phyloP scores from a whole-genome alignment of 2,113 vertebrate genomes.

The Sturnira hondurensis region DNA sequence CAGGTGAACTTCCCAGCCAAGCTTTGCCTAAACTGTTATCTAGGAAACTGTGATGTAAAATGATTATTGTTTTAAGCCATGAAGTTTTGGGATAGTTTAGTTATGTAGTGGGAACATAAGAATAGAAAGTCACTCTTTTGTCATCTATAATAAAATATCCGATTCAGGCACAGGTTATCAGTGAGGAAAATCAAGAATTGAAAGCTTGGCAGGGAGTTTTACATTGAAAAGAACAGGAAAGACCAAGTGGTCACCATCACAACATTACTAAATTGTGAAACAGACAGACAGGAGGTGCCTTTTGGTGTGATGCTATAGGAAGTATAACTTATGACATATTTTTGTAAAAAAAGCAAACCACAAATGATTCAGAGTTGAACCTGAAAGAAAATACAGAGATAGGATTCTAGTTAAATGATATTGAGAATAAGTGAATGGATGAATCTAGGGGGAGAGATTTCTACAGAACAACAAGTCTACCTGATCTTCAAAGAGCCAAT shows the following conservation, averaged over 20 bases:
- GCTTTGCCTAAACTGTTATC: neutral
- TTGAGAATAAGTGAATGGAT: neutral
- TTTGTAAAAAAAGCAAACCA: neutral
- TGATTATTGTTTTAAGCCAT: neutral
- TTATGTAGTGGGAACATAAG: neutral
- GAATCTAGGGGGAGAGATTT: neutral
- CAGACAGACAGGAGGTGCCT: rapidly evolving
- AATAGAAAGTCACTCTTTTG: neutral
- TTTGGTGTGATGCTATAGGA: neutral
- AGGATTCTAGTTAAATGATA: neutral
- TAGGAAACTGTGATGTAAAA: neutral
- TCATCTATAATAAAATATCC: neutral
- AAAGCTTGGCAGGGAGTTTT: neutral
- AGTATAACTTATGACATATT: neutral
- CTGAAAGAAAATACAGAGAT: neutral
- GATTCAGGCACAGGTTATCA: neutral
- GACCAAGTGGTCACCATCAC: neutral
- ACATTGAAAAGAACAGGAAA: neutral
- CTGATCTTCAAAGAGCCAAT: neutral
- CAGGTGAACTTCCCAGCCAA: neutral
- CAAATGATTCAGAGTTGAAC: neutral
- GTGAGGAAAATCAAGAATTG: neutral
- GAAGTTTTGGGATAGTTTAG: neutral
- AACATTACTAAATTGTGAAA: neutral
- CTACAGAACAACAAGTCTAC: neutral